Evolutionary conservation across 2,888 invertebrate genomes (phyloP), one percentile per base, ranked within the genome.

Genomic region (Sarcophaga carnaria): DNA sequence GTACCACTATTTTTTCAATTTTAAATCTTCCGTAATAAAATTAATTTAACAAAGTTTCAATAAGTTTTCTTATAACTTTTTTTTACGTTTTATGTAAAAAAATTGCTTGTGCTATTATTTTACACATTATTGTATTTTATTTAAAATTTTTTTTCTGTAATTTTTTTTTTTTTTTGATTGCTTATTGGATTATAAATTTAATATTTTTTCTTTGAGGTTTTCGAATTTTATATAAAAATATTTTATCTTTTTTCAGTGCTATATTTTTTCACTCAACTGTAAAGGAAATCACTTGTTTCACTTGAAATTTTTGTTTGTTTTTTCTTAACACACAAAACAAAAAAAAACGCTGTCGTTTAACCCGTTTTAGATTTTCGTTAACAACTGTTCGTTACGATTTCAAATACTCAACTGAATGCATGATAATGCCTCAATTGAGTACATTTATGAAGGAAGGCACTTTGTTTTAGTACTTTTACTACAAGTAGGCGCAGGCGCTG

Each of bases 401-500:
- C 70, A 84, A 84, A 82, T 82, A n/a, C 84, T 87, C 84, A 82
- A 87, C 87, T 87, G 81, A 76, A 25, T 79, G 69, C 22, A 12
- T 10, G 10, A 37, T 37, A 45, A 4, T 3, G n/a, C 4, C 45
- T 70, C 12, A 27, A 27, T 59, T 59, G 4, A 11, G 1, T 59
- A 59, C n/a, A 59, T 27, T 59, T 70, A n/a, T 69, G 11, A 17
- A 4, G 14, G 3, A 20, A 22, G 63, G 47, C 20, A 54, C 76
- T 47, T 76, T 77, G 6, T 66, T 80, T 85, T 66, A 76, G 59
- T 64, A 60, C 75, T 79, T 49, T 14, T 22, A 20, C 12, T 37
- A 64, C 49, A 17, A 17, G 14, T 14, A 75, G 45, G 54, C 76
- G 76, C 76, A 76, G 64, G 66, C 66, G 54, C 49, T 8, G 4